Evolutionary conservation across 2,888 invertebrate species (phyloP), one percentile per base, ranked within the genome.

Genomic region (Leucophenga montana): DNA sequence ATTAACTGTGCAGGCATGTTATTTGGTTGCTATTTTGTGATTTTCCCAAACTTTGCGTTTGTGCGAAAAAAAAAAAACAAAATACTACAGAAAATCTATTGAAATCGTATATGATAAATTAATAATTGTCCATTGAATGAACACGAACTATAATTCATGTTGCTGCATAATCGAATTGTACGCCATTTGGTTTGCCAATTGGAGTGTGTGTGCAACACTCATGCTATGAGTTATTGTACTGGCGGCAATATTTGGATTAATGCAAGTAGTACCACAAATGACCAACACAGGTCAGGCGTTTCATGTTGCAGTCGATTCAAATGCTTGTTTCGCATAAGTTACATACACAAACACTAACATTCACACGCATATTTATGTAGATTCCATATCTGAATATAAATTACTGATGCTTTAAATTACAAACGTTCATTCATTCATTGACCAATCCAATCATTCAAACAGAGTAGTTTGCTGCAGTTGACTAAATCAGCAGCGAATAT

Each of bases 71-170:
- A n/a, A n/a, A n/a, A n/a, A n/a, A n/a, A n/a, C n/a, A n/a, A n/a
- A n/a, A n/a, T n/a, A n/a, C 8, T 39, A 11, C n/a, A n/a, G n/a
- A n/a, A n/a, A n/a, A n/a, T n/a, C n/a, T 80, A 84, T 81, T 80
- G 67, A 82, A 83, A 81, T 84, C 82, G 83, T 78, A 83, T 81
- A 82, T 84, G 84, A 84, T 82, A 82, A 82, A 82, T 82, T 84
- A 82, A 82, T 84, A n/a, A 82, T 82, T 82, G 84, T 82, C 82
- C 82, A 84, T 83, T 82, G 81, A 82, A 68, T 84, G 82, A 82
- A 82, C 84, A 84, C 82, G 83, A 84, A 82, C 81, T 80, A 82
- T 82, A 82, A 84, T 82, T 82, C 82, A 82, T 82, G 81, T 84
- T 82, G 78, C 81, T 64, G 48, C 82, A 83, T 82, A 82, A 82